phyloP scores from a whole-genome alignment of 2,113 vertebrate genomes.

The Illadopsis cleaveri region DNA sequence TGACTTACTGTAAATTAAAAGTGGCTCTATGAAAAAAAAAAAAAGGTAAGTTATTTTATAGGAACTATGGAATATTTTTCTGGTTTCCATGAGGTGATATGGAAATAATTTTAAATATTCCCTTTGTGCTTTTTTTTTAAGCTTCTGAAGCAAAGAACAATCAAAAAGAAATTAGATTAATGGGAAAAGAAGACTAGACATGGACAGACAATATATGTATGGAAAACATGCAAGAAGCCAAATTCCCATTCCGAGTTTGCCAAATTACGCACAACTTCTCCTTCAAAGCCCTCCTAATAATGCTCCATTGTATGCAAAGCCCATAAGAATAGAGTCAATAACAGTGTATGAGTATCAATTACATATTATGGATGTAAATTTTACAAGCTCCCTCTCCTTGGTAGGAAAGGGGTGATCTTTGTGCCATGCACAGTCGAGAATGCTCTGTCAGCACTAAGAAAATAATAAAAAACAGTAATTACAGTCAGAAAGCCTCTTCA shows the following conservation, averaged over 20 bases:
- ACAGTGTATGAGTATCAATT: neutral
- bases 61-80: neutral
- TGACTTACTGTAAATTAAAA: constrained; percentile 61
- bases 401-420: neutral
- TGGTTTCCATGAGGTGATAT: neutral
- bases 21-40: neutral
- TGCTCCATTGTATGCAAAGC: neutral
- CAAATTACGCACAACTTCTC: constrained; percentile 1
- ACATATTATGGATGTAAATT: neutral
- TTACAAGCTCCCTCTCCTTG: neutral
- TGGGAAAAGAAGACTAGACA: neutral
- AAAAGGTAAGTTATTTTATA: neutral
- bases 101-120: neutral
- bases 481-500: neutral
- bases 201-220: neutral
- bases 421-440: neutral
- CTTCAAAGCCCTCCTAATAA: constrained; percentile 15
- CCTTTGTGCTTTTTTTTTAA: neutral
- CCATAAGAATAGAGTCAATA: constrained; percentile 2
- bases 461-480: neutral
- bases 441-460: neutral
- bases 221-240: constrained; percentile 15
- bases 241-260: neutral
- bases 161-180: constrained; percentile 33
- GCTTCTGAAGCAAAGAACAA: neutral